Evolutionary conservation across 2,797 vertebrate species (phyloP).

Genomic region (Enteromius treurensis): DNA sequence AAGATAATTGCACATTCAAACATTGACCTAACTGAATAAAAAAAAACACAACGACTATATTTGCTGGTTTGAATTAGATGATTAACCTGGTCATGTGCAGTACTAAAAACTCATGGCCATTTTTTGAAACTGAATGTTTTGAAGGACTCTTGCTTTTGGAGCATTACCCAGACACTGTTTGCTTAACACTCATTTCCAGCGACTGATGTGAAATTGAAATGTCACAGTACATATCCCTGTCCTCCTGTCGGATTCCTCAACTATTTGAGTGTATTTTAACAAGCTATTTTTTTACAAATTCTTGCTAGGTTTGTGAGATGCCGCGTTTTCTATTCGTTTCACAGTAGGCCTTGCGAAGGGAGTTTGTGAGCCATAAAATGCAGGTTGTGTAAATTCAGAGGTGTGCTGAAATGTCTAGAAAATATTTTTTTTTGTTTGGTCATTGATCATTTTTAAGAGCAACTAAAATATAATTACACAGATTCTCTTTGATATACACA

Average conservation of each 20-base stretch:
- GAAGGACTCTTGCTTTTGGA: constrained; percentile 6
- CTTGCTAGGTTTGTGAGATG: constrained; percentile 57
- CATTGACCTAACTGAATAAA: neutral
- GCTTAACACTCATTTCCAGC: constrained; percentile 63
- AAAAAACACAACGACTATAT: neutral
- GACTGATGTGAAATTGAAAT: constrained; percentile 54
- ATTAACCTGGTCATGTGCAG: constrained; percentile 38
- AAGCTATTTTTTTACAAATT: constrained; percentile 48
- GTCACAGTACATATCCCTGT: neutral
- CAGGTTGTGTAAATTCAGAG: constrained; percentile 72
- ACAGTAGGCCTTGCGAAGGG: constrained; percentile 75
- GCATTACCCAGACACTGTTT: constrained; percentile 58
- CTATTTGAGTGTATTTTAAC: neutral
- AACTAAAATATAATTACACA: neutral
- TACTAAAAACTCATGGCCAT: constrained; percentile 32
- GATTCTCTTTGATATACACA: constrained; percentile 56
- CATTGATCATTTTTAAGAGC: constrained; percentile 20
- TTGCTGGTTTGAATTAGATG: constrained; percentile 3
- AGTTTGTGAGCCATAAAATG: constrained; percentile 76
- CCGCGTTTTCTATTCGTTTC: constrained; percentile 59
- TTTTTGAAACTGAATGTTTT: neutral
- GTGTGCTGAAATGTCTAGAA: constrained; percentile 46
- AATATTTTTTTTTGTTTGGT: constrained; percentile 68
- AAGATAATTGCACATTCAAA: neutral
- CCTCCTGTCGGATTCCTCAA: constrained; percentile 37